Percentiles rank a stretch among this genome's conserved stretches.
Evolutionary conservation across 2,113 vertebrate genomes (phyloP).

Genomic region (Cyanoderma ruficeps): DNA sequence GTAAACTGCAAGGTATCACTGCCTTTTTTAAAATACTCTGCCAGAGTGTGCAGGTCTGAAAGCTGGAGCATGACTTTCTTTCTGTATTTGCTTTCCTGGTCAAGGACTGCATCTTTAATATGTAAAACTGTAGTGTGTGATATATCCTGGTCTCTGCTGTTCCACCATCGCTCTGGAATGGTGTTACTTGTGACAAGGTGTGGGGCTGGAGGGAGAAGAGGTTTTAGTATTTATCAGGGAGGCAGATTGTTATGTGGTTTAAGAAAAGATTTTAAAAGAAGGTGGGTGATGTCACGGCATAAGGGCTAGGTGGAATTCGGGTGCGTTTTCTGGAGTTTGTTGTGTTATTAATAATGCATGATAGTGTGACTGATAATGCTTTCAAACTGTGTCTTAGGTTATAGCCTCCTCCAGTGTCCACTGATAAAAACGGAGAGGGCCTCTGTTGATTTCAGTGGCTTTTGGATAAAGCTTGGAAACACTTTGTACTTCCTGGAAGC

Average conservation of each 20-base stretch:
- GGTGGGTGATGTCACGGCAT: neutral
- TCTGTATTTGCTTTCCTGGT: neutral
- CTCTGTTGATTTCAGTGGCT: neutral
- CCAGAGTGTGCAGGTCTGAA: neutral
- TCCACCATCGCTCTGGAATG: neutral
- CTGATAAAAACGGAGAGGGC: neutral
- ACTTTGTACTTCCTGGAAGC: conserved; percentile 12
- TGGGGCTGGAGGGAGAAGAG: neutral
- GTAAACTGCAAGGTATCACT: neutral
- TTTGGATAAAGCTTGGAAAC: conserved; percentile 18
- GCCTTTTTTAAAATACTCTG: neutral
- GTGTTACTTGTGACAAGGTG: neutral
- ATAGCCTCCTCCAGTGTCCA: neutral
- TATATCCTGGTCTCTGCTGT: neutral
- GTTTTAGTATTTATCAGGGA: neutral
- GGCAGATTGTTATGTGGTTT: neutral
- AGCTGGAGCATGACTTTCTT: neutral
- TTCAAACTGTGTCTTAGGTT: neutral
- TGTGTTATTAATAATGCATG: neutral
- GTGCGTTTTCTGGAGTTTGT: conserved; percentile 4
- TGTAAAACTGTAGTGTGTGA: neutral
- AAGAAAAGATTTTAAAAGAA: neutral
- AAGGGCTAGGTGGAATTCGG: neutral
- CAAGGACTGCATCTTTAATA: neutral
- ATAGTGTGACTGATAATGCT: neutral